Evolutionary conservation across 1,140 invertebrate species (phyloP).

Genomic region (Zophobas atratus): DNA sequence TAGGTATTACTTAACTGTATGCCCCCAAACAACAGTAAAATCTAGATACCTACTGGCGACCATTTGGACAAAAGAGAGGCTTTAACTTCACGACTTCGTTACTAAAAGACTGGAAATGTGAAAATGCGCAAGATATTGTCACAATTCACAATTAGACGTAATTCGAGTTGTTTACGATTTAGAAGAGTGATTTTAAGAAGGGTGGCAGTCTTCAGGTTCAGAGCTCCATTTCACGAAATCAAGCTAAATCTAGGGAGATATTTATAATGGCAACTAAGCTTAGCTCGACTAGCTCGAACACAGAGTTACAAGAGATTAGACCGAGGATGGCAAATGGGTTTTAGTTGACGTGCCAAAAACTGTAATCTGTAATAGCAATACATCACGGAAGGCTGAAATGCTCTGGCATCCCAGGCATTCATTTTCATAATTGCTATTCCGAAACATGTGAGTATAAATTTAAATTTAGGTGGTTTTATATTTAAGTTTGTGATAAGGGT

Average conservation of each 20-base stretch:
- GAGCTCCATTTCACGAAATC: constrained; percentile 28
- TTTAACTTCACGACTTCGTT: no score
- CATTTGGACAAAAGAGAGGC: no score
- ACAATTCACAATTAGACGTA: no score
- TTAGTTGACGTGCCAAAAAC: constrained; percentile 41
- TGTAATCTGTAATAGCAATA: constrained; percentile 21
- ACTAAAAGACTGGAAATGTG: no score
- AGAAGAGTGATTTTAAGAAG: background rate
- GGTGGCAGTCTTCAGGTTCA: constrained; percentile 6
- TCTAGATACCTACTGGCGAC: background rate
- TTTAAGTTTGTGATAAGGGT: no score
- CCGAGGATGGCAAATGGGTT: constrained; percentile 39
- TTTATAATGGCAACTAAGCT: constrained; percentile 40
- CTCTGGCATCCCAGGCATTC: constrained; percentile 7
- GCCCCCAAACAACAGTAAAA: constrained; percentile 11
- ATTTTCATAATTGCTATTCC: background rate
- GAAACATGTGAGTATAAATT: background rate
- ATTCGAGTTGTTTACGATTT: no score
- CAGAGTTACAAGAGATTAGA: constrained; percentile 39
- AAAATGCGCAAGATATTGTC: no score
- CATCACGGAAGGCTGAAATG: constrained; percentile 24
- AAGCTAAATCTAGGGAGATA: constrained; percentile 30
- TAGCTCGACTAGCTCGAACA: constrained; percentile 30
- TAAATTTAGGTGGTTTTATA: background rate
- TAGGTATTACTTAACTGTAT: constrained; percentile 3